Percentiles rank a stretch among this genome's conserved stretches.
Evolutionary conservation across 2,888 invertebrate species (phyloP).

Genomic region (Rotaria socialis): DNA sequence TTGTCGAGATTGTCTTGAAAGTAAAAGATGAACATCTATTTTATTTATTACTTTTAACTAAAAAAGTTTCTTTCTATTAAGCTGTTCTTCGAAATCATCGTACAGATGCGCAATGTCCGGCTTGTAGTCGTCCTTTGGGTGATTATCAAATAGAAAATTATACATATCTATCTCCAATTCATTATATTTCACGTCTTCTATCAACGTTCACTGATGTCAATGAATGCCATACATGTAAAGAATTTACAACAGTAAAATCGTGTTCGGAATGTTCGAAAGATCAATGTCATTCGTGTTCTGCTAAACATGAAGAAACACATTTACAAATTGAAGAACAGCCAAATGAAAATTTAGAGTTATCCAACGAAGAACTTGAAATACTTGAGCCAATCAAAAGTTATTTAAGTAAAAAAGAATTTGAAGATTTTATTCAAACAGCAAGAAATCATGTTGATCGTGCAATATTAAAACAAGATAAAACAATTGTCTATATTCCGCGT

Average conservation of each 20-base stretch:
- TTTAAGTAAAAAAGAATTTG: neutral
- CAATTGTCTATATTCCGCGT: neutral
- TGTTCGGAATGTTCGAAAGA: neutral
- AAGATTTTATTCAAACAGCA: neutral
- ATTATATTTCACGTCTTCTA: neutral
- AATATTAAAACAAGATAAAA: neutral
- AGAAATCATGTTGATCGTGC: neutral
- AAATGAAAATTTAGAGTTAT: neutral
- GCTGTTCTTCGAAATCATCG: constrained; percentile 30
- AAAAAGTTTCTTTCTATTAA: neutral
- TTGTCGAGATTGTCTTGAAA: constrained; percentile 24
- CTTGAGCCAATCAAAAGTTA: neutral
- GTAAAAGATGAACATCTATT: neutral
- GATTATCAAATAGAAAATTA: constrained; percentile 29
- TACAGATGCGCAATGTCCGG: neutral
- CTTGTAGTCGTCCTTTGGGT: neutral
- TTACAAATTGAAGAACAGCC: neutral
- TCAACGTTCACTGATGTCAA: neutral
- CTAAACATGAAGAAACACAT: neutral
- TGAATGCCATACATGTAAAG: neutral
- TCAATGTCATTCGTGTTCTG: neutral
- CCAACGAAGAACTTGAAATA: neutral
- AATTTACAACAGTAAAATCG: neutral
- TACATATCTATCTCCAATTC: neutral
- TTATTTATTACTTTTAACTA: no score